phyloP scores from a whole-genome alignment of 37 sponge, comb jelly and placozoan genomes.

The Axinella damicornis region DNA sequence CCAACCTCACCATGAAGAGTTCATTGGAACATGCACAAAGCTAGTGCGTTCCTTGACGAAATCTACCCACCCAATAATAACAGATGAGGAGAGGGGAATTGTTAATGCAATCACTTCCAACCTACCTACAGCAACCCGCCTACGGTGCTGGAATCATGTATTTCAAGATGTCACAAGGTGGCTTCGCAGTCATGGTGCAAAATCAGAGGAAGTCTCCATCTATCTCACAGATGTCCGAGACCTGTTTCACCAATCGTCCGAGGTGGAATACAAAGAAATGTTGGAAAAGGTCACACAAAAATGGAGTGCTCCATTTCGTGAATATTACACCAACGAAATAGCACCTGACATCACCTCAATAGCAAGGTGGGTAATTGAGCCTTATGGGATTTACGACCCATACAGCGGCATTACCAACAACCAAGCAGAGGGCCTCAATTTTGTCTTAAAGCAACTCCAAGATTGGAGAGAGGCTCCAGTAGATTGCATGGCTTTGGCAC shows the following conservation, averaged over 20 bases:
- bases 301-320: slow-evolving; percentile 50
- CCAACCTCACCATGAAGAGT: slow-evolving; percentile 38
- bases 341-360: slow-evolving; percentile 36
- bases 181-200: slow-evolving; percentile 1
- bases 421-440: slow-evolving; percentile 50
- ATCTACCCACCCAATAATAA: slow-evolving; percentile 40
- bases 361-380: slow-evolving; percentile 53
- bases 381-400: slow-evolving; percentile 37
- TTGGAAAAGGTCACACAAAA: too few relatives aligned
- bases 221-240: slow-evolving; percentile 36
- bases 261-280: slow-evolving; percentile 23
- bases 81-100: slow-evolving; percentile 57
- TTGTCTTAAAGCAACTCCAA: slow-evolving; percentile 34
- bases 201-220: slow-evolving; percentile 12
- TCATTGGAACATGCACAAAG: slow-evolving; percentile 28
- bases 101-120: slow-evolving; percentile 29
- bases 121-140: slow-evolving; percentile 20
- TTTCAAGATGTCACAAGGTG: slow-evolving; percentile 41
- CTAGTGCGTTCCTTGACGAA: slow-evolving; percentile 33
- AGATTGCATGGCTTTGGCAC: slow-evolving; percentile 22
- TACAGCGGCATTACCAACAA: slow-evolving; percentile 50
- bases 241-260: slow-evolving; percentile 38
- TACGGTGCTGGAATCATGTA: slow-evolving; percentile 59
- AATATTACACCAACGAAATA: slow-evolving; percentile 41
- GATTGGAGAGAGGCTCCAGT: slow-evolving; percentile 45